These are phyloP conservation scores for Hydractinia echinata DNA, from an alignment of 30 jellyfish, hydroid and myxozoan genomes.

Conservation along the genomic window DNA sequence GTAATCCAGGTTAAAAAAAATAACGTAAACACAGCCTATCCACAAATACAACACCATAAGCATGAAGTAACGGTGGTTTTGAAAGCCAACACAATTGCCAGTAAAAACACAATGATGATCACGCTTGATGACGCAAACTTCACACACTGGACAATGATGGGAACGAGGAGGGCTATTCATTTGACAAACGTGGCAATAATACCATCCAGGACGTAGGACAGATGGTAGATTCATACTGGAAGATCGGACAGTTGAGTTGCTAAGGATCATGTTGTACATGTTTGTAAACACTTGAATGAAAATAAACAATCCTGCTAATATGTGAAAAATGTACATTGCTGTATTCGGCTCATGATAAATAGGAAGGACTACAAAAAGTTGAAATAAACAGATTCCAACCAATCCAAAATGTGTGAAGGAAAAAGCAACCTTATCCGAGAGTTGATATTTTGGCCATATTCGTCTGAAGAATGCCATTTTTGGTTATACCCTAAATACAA, in stretches of 20 bases:
- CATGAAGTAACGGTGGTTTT: conserved; percentile 75
- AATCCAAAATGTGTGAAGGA: conserved; percentile 76
- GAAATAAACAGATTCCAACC: conserved; percentile 56
- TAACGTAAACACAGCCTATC: conserved; percentile 68
- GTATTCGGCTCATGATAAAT: conserved; percentile 62
- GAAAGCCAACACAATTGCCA: conserved; percentile 87
- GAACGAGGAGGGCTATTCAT: conserved; percentile 92
- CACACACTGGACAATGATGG: conserved; percentile 87
- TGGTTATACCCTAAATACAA: neutral
- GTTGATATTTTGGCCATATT: conserved; percentile 61
- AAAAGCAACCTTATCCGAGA: conserved; percentile 72
- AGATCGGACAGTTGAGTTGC: conserved; percentile 55
- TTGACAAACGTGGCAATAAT: conserved; percentile 76
- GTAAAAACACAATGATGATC: conserved; percentile 91
- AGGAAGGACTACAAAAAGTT: conserved; percentile 70
- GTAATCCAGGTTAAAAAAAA: conserved; percentile 59
- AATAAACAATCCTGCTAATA: conserved; percentile 44
- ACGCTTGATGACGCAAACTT: conserved; percentile 75
- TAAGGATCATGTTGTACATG: conserved; percentile 54
- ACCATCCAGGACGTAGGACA: conserved; percentile 76
- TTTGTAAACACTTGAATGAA: conserved; percentile 66
- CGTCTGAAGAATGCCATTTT: conserved; percentile 33
- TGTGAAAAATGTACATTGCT: conserved; percentile 56
- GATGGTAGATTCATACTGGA: conserved; percentile 63
- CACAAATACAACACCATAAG: conserved; percentile 65